Evolutionary conservation across 2,888 invertebrate species (phyloP).

Genomic region (Glaucopsyche alexis): DNA sequence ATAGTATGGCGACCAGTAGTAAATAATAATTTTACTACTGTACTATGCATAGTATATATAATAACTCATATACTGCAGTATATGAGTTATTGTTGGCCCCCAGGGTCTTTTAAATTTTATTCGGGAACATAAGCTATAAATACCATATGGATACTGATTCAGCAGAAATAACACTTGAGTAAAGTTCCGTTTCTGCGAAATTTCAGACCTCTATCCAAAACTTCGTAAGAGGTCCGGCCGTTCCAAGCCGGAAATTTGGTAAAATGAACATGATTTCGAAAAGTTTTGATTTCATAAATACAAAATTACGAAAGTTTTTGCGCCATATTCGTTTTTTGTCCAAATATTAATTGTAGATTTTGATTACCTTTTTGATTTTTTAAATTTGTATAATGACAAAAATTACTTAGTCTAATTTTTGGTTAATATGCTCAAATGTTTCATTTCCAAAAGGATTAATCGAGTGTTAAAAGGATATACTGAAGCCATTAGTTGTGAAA

Average conservation of each 20-base stretch:
- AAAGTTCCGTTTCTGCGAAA: slow-evolving; percentile 10
- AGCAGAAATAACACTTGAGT: slow-evolving; percentile 14
- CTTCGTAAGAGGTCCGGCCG: slow-evolving; percentile 6
- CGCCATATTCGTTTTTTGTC: too few species aligned
- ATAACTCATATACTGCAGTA: not conserved
- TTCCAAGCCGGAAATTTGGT: not conserved
- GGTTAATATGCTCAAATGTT: not conserved
- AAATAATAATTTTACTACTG: not conserved
- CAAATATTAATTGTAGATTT: too few species aligned
- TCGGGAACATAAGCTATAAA: not conserved
- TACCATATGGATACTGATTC: slow-evolving; percentile 19
- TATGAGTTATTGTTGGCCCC: not conserved
- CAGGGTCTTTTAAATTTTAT: slow-evolving; percentile 2
- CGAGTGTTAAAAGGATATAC: not conserved
- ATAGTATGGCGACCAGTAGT: not conserved
- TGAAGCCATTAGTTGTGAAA: slow-evolving; percentile 17
- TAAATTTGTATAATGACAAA: not conserved
- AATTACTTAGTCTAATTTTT: not conserved
- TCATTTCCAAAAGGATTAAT: slow-evolving; percentile 8
- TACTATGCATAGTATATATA: not conserved
- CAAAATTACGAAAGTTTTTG: too few species aligned
- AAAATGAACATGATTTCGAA: slow-evolving; percentile 4
- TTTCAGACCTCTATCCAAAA: slow-evolving; percentile 4
- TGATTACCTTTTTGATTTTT: too few species aligned
- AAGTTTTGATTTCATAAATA: not conserved